Evolutionary conservation across 2,797 vertebrate species (phyloP), one percentile per base, ranked within the genome.

Genomic region (Falco columbarius): DNA sequence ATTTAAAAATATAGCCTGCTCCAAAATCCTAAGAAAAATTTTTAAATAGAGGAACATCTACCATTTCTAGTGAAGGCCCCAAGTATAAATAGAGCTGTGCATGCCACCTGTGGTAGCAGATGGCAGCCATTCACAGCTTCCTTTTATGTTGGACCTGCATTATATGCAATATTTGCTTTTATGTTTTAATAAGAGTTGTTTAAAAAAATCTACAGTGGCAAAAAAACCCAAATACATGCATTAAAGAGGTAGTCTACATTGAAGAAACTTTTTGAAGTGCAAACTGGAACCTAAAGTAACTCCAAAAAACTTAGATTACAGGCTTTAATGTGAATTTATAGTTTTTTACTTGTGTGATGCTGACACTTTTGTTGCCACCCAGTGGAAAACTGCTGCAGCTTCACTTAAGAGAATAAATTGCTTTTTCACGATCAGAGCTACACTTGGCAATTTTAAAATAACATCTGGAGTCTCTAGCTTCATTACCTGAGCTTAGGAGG

Each of bases 71-170:
- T n/a, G 70, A 59, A 94, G 90, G 85, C 66, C 73, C 62, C 70
- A 36, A 92, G 26, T n/a, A n/a, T 81, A 92, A 86, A 91, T 65
- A 75, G 82, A 95, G 87, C 92, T 81, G 29, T 95, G 91, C 93
- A 27, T 92, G 77, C 95, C 27, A 51, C 96, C 86, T 86, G 93
- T 83, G 72, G 65, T 73, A 91, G 95, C 96, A 97, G 96, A 97
- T 81, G 92, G 96, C 92, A 91, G 71, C 95, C 91, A 26, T 76
- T 89, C 90, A 86, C 86, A 66, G 81, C 51, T 88, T 88, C 61
- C 81, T 96, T 89, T 96, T 94, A 93, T 96, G 73, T 54, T 14
- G 8, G 68, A n/a, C 52, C 88, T 90, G 75, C 89, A 44, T 44
- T 75, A 58, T 72, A 67, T 62, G 67, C 49, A 80, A 23, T 92